phyloP scores from a whole-genome alignment of 2,797 vertebrate species.

The Chaenodraco wilsoni region DNA sequence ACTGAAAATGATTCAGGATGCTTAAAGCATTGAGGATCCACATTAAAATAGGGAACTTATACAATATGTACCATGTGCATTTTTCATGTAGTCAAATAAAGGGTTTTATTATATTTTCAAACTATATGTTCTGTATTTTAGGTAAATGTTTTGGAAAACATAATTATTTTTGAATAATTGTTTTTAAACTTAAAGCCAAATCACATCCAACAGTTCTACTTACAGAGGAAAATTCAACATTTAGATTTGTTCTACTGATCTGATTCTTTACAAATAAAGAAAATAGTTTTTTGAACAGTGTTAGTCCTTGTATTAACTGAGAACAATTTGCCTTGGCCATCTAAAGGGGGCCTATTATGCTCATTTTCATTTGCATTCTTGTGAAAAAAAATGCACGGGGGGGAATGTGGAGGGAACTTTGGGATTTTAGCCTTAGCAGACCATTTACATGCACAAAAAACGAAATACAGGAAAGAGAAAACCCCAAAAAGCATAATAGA shows the following conservation, averaged over 20 bases:
- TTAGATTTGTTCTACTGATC: neutral
- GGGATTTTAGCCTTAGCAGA: too few relatives aligned
- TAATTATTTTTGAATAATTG: neutral
- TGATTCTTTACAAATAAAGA: too few relatives aligned
- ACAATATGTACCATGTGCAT: neutral
- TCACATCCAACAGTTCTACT: neutral
- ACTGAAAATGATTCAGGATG: conserved; percentile 8
- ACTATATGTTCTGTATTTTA: neutral
- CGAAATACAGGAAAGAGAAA: too few relatives aligned
- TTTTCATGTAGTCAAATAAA: neutral
- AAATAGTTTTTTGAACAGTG: too few relatives aligned
- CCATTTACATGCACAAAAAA: too few relatives aligned
- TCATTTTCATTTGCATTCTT: too few relatives aligned
- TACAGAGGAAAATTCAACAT: neutral
- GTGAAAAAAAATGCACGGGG: too few relatives aligned
- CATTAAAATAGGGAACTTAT: neutral
- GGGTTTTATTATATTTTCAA: neutral
- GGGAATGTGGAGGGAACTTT: too few relatives aligned
- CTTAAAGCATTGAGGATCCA: conserved; percentile 22
- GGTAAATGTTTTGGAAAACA: neutral
- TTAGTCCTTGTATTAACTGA: too few relatives aligned
- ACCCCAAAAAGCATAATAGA: too few relatives aligned
- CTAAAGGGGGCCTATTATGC: too few relatives aligned
- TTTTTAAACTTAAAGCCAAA: neutral
- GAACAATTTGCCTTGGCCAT: too few relatives aligned